Percentiles rank a stretch among this genome's conserved stretches.
Evolutionary conservation across 2,888 invertebrate genomes (phyloP).

Genomic region (Tortricodes alternella): DNA sequence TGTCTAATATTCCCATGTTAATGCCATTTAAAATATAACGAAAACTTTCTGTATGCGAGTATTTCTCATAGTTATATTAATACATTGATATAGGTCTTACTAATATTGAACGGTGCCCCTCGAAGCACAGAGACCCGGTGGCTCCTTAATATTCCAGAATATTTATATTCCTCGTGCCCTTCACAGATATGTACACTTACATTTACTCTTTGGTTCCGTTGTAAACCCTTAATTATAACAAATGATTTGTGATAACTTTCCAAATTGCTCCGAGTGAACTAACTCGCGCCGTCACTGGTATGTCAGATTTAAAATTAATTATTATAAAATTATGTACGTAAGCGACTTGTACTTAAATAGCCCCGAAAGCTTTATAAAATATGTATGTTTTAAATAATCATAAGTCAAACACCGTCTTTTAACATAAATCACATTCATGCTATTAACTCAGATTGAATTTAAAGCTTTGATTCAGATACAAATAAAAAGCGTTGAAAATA

Average conservation of each 20-base stretch:
- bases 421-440: slow-evolving; percentile 8
- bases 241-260: slow-evolving; percentile 11
- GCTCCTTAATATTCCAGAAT: slow-evolving; percentile 31
- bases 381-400: too few relatives aligned
- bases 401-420: too few relatives aligned
- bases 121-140: slow-evolving; percentile 38
- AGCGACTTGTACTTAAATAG: neutral
- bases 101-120: slow-evolving; percentile 40
- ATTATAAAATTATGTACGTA: neutral
- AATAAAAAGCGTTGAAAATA: slow-evolving; percentile 9
- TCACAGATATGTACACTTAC: slow-evolving; percentile 54
- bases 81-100: slow-evolving; percentile 51
- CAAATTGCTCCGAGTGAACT: too few relatives aligned
- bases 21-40: too few relatives aligned
- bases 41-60: too few relatives aligned
- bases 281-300: too few relatives aligned
- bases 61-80: slow-evolving; percentile 33
- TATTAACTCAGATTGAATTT: neutral
- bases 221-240: slow-evolving; percentile 26
- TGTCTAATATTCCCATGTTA: too few relatives aligned
- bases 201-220: slow-evolving; percentile 40
- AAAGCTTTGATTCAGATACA: slow-evolving; percentile 14
- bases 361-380: too few relatives aligned
- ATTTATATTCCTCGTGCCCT: slow-evolving; percentile 34
- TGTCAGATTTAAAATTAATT: neutral